Base-by-base conservation (phyloP, 2,888 invertebrate species). In the Nowickia ferox region DNA sequence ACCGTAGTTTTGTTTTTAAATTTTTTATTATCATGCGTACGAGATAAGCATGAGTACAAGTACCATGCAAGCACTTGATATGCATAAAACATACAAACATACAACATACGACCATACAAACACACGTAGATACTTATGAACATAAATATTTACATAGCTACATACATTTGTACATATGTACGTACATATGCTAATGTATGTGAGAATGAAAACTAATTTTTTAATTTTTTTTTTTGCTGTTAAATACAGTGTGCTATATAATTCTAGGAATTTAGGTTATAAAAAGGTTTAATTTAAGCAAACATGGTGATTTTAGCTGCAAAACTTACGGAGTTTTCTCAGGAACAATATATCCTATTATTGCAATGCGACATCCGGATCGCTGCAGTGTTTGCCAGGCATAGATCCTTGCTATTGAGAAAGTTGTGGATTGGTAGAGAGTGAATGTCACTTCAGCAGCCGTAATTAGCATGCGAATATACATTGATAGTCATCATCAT, bases 21-120 rank as follows among this genome's bases (percentile, higher is more conserved):
- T 51, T 75, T 80, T 72, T 77, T 85, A 84, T 81, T 84, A 84
- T 77, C 84, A 81, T 85, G 84, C 81, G 81, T 85, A 85, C 81
- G 77, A 85, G 84, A 85, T 85, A 85, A 85, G 84, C 81, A 85
- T 81, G 69, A 80, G 80, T 72, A 81, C 78, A 84, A 84, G 79
- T 76, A 71, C 40, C 71, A 68, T 71, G 71, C 76, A 84, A 69
- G 51, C 71, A 80, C 84, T 84, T 84, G 79, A 84, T 75, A 80
- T 84, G 69, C 75, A 71, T 75, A 69, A 53, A 48, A 44, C 19
- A 15, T 38, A 15, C 15, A 48, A 1, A 48, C 15, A 48, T 57
- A 46, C 9, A 13, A 17, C 40, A n/a, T 59, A 59, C n/a, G 17
- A n/a, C 30, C 0, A 13, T 13, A 51, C 46, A 72, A 22, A 63